Base-by-base conservation (phyloP, 2,113 vertebrate genomes). In the Pelvicachromis taeniatus region DNA sequence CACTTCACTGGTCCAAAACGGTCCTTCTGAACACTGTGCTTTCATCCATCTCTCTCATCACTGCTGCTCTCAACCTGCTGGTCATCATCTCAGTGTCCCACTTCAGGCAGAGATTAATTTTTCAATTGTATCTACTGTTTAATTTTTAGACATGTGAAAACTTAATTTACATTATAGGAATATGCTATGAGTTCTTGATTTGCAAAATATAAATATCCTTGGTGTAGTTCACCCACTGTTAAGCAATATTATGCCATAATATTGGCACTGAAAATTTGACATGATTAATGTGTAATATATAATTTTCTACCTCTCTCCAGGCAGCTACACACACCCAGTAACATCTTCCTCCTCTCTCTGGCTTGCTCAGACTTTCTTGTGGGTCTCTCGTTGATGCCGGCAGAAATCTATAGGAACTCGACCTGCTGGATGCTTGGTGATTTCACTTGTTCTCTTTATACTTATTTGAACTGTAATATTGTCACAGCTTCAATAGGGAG, bases 341-440 rank as follows among this genome's bases (percentile, higher is more conserved):
- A 95, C 16, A 54, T 90, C 70, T 68, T 95, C 14, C 73, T 94
- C 35, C 84, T 93, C 52, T 94, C 93, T 42, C 87, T 94, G 87
- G 91, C 91, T 35, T 65, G 91, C 31, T 91, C 91, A 21, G 93
- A 93, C 52, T 73, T 92, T 38, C 78, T 92, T 1, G 54, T 90
- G 17, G 92, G 93, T 38, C 56, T 91, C 19, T 33, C 97, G 40
- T 78, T 97, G 80, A 97, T 97, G 96, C 97, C 97, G 19, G 96
- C 93, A 11, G 97, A 88, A 35, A 85, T 92, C 6, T 5, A 79
- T 17, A 12, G 61, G 4, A 82, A 70, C 14, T 78, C 85, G 8
- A 23, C 52, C 38, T 93, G 92, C 56, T 93, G 93, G 93, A 88
- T 84, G 31, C 65, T 93, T 16, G 90, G 93, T 31, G 83, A 89